Base-by-base conservation (phyloP, 2,113 vertebrate genomes). In the Eleginops maclovinus region DNA sequence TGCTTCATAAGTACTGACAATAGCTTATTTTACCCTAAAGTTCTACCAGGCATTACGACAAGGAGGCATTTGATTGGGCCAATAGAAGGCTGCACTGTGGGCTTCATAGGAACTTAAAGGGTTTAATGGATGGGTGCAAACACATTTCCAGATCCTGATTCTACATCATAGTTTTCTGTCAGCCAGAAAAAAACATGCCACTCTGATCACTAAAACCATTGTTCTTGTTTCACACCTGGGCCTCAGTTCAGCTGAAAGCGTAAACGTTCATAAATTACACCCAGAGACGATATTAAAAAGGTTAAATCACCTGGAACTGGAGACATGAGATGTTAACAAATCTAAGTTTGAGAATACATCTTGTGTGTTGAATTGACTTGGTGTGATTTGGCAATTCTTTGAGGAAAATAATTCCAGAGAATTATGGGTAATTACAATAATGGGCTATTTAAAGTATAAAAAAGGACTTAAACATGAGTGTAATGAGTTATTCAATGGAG, bases 351-450 rank as follows among this genome's bases (percentile, higher is more conserved):
- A 51, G 40, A 68, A 79, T 67, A 68, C 53, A 67, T 67, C 8
- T 28, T 10, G 28, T 1, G 21, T 53, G 56, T 75, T 65, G 65
- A 72, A 72, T 79, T 63, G 71, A 89, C 68, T 79, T 9, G 15
- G 46, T 85, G 60, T 56, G 44, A 75, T 91, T 93, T 92, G 87
- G 84, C 86, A 88, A 84, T 74, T 79, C 63, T 77, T 83, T 62
- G 55, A 68, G 63, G 51, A 84, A 82, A 75, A 80, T 78, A 64
- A 65, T 73, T 81, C 67, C 73, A 53, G 63, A 71, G 24, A 47
- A 86, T 85, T 56, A 71, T 71, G 78, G 74, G 83, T 81, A 58
- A 76, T 89, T 83, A 36, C 41, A 7, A 75, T 51, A 66, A 41
- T 43, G 51, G 44, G 22, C 64, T 74, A 68, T 81, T 80, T 64